These are phyloP conservation scores for Trichomycterus rosablanca DNA, from an alignment of 2,113 vertebrate species.

Conservation along the genomic window DNA sequence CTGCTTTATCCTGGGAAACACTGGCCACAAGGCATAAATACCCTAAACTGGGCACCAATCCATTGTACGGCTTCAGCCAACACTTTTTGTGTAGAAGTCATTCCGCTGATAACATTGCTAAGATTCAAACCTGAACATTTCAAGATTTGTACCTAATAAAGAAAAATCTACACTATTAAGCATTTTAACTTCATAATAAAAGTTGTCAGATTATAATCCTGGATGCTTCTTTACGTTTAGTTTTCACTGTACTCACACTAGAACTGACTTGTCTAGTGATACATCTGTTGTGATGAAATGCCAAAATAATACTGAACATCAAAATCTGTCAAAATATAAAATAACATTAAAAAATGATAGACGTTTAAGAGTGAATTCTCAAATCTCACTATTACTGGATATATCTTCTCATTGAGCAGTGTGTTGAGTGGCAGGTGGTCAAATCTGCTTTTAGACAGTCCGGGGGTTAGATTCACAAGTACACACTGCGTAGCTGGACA, in stretches of 20 bases:
- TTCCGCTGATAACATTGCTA: too few species aligned
- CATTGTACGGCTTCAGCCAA: too few species aligned
- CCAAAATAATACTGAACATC: conserved; percentile 3
- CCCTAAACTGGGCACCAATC: too few species aligned
- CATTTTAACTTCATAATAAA: neutral
- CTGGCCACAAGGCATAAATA: too few species aligned
- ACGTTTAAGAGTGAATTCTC: conserved; percentile 11
- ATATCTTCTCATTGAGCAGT: conserved; percentile 27
- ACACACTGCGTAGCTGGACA: conserved; percentile 28
- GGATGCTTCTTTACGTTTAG: neutral
- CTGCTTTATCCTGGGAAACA: too few species aligned
- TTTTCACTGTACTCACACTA: neutral
- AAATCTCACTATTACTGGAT: conserved; percentile 17
- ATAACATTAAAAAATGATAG: neutral
- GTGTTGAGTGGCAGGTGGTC: conserved; percentile 36
- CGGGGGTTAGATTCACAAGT: conserved; percentile 32
- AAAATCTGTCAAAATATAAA: conserved; percentile 24
- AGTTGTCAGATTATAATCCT: neutral
- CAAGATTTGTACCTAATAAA: too few species aligned
- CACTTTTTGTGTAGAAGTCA: too few species aligned
- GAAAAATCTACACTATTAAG: too few species aligned
- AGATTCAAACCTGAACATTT: too few species aligned
- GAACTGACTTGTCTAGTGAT: neutral
- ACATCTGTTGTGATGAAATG: conserved; percentile 5
- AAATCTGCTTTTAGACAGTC: conserved; percentile 26